Percentiles rank a stretch among this genome's conserved stretches.
phyloP scores from a whole-genome alignment of 2,888 invertebrate genomes.

The Chloromyia formosa region DNA sequence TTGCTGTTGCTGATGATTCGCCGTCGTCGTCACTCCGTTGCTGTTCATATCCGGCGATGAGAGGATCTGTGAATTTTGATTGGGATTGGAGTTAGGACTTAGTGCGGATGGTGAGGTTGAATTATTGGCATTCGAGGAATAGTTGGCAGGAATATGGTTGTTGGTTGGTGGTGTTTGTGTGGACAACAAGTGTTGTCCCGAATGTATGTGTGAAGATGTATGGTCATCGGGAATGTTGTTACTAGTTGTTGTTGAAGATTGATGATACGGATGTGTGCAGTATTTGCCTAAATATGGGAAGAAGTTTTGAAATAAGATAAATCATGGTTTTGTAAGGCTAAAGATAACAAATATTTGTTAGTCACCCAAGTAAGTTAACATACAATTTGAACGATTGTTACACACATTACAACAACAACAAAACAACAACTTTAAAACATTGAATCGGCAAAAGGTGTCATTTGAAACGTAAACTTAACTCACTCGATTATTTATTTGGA shows the following conservation, averaged over 20 bases:
- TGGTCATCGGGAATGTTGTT: constrained; percentile 46
- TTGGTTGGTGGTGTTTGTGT: background rate
- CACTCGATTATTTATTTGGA: too few species aligned
- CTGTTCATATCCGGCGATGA: constrained; percentile 25
- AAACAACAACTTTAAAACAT: too few species aligned
- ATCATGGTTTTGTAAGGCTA: background rate
- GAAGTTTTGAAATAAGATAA: background rate
- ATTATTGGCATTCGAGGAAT: constrained; percentile 43
- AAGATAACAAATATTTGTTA: background rate
- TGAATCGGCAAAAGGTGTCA: too few species aligned
- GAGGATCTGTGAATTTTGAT: constrained; percentile 47
- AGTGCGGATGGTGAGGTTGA: constrained; percentile 8
- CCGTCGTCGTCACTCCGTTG: constrained; percentile 18
- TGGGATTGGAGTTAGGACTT: constrained; percentile 43
- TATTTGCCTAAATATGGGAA: constrained; percentile 45
- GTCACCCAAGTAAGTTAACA: constrained; percentile 35
- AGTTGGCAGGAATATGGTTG: constrained; percentile 36
- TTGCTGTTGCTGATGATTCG: background rate
- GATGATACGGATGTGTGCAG: constrained; percentile 45
- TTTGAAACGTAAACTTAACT: too few species aligned
- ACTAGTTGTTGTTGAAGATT: constrained; percentile 8
- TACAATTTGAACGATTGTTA: background rate
- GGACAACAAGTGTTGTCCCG: constrained; percentile 7
- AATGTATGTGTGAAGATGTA: constrained; percentile 20
- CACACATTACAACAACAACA: too few species aligned